These are phyloP conservation scores for Drosophila mayri DNA, from an alignment of 1,140 invertebrate genomes.

Conservation along the genomic window DNA sequence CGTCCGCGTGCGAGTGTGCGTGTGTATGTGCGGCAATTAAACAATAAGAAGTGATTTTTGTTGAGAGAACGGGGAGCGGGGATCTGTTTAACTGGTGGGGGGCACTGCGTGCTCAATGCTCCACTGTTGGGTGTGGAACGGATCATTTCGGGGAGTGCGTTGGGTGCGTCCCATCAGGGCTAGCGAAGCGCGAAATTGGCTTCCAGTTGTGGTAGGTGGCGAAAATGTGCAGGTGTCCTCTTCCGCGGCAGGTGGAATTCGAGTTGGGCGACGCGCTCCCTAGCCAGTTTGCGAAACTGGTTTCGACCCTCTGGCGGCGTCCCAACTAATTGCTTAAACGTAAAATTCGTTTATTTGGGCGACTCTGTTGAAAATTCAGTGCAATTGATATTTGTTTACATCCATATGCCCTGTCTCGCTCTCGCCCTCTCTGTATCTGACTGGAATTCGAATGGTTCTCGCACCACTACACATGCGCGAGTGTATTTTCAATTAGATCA, in stretches of 20 bases:
- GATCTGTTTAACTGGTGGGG: conserved; percentile 22
- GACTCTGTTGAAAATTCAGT: conserved; percentile 5
- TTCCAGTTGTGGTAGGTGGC: conserved; percentile 37
- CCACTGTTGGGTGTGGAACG: conserved; percentile 68
- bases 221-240: conserved; percentile 22
- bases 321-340: not conserved
- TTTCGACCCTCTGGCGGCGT: conserved; percentile 22
- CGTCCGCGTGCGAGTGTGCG: conserved; percentile 19
- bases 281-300: conserved; percentile 14
- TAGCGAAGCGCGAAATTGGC: conserved; percentile 76
- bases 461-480: conserved; percentile 34
- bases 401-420: conserved; percentile 11
- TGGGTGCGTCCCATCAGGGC: conserved; percentile 44
- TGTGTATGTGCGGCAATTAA: conserved; percentile 61
- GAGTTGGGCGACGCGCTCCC: conserved; percentile 8
- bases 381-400: conserved; percentile 50
- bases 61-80: not conserved
- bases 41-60: conserved; percentile 60
- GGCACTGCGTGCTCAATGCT: conserved; percentile 28
- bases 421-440: conserved; percentile 14
- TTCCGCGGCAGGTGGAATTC: conserved; percentile 53
- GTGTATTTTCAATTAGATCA: conserved; percentile 75
- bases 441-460: conserved; percentile 51
- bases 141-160: conserved; percentile 21
- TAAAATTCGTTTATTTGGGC: not conserved